Base-by-base conservation (phyloP, 2,888 invertebrate genomes). In the Lamellibrachia columna region DNA sequence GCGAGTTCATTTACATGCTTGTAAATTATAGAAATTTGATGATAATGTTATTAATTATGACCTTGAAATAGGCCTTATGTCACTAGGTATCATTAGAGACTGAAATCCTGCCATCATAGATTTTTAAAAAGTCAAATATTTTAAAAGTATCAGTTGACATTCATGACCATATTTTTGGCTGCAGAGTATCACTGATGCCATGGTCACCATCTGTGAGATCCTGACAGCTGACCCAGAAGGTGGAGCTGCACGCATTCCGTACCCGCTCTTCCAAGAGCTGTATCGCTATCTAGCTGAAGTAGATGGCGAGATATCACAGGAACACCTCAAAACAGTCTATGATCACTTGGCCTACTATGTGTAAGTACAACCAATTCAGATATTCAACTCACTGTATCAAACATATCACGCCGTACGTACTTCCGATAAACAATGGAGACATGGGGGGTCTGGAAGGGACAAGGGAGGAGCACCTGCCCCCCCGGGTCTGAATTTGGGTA, bases 151-250 rank as follows among this genome's bases (percentile, higher is more conserved):
- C 55, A 6, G 52, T 58, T 53, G 4, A 55, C 58, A 15, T 8
- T 92, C 15, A 40, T 92, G 53, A 52, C 11, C 11, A 92, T 92
- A 53, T 52, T 92, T 93, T 52, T 9, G n/a, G 6, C 52, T 3
- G 94, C 97, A 98, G 98, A 98, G 97, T 95, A 97, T 98, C 28
- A 97, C 98, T 3, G 97, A 98, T 95, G 98, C 98, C 0, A 98
- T 98, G 98, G 97, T 97, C 91, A 97, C 98, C 94, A 97, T 98
- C 52, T 98, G 98, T 96, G 98, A 98, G 95, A 97, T 98, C 0
- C 97, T 98, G 92, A 98, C 98, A 0, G 98, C 98, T 94, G 98
- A 98, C 95, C 98, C 98, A 0, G 98, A 98, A 93, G 98, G 98
- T 0, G 98, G 98, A 0, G 98, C 98, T 0, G 98, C 98, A 0